These are phyloP conservation scores for Apamea monoglypha DNA, from an alignment of 2,888 invertebrate genomes.

Conservation along the genomic window DNA sequence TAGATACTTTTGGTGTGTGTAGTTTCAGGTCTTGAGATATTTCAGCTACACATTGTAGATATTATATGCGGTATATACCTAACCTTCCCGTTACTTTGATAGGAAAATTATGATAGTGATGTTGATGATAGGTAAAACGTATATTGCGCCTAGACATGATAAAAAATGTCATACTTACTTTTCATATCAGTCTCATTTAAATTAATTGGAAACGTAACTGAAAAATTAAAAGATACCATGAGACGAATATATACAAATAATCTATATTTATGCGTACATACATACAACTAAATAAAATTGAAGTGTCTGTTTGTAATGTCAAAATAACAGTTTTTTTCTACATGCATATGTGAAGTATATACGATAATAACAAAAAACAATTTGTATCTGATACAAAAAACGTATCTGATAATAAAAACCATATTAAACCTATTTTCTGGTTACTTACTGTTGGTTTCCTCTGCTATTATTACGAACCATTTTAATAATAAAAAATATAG, in stretches of 20 bases:
- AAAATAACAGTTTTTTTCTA: too few relatives aligned
- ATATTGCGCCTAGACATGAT: not conserved
- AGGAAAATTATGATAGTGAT: not conserved
- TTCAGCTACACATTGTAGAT: not conserved
- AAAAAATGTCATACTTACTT: conserved; percentile 30
- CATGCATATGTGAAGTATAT: too few relatives aligned
- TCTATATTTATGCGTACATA: not conserved
- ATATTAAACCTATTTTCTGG: not conserved
- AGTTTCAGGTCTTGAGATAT: not conserved
- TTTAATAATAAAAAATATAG: conserved; percentile 39
- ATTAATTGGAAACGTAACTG: conserved; percentile 28
- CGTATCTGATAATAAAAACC: not conserved
- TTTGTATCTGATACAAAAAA: too few relatives aligned
- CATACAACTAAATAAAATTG: too few relatives aligned
- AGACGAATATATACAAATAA: not conserved
- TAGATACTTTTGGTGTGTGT: not conserved
- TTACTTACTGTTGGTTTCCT: conserved; percentile 43
- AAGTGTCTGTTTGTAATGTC: too few relatives aligned
- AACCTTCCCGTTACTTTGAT: not conserved
- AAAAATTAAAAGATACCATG: conserved; percentile 20
- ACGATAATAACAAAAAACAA: too few relatives aligned
- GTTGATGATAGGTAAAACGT: not conserved
- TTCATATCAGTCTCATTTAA: conserved; percentile 14
- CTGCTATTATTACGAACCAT: conserved; percentile 18
- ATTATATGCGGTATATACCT: not conserved